Conservation (phyloP, 2,113 vertebrate genomes). For the Orycteropus afer region DNA sequence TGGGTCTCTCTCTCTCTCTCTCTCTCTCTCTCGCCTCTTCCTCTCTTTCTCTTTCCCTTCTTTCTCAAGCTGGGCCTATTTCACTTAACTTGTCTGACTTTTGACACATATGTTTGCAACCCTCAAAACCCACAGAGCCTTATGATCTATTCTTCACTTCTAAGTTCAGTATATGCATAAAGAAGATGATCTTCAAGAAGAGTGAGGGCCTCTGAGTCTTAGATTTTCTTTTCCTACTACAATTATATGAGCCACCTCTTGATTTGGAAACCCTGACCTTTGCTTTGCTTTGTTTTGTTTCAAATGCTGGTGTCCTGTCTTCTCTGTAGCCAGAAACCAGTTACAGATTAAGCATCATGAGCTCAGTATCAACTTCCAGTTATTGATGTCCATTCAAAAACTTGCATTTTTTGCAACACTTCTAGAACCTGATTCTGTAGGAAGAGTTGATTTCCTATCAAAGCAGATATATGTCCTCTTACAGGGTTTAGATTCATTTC, state of each 20-base stretch:
- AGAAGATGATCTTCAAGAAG: neutral
- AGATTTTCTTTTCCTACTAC: neutral
- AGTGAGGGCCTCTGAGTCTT: neutral
- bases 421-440: neutral
- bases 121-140: neutral
- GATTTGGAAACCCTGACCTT: neutral
- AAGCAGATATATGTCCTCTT: neutral
- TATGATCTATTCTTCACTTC: neutral
- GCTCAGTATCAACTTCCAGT: neutral
- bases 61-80: neutral
- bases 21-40: neutral
- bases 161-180: no score
- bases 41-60: neutral
- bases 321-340: neutral
- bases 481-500: neutral
- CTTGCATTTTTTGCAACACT: neutral
- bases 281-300: neutral
- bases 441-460: neutral
- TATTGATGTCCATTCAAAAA: neutral
- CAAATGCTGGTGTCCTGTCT: neutral
- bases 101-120: neutral
- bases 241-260: neutral
- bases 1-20: neutral
- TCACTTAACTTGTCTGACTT: neutral
- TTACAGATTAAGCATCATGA: neutral